Evolutionary conservation across 2,113 vertebrate species (phyloP).

Genomic region (Scopus umbretta): DNA sequence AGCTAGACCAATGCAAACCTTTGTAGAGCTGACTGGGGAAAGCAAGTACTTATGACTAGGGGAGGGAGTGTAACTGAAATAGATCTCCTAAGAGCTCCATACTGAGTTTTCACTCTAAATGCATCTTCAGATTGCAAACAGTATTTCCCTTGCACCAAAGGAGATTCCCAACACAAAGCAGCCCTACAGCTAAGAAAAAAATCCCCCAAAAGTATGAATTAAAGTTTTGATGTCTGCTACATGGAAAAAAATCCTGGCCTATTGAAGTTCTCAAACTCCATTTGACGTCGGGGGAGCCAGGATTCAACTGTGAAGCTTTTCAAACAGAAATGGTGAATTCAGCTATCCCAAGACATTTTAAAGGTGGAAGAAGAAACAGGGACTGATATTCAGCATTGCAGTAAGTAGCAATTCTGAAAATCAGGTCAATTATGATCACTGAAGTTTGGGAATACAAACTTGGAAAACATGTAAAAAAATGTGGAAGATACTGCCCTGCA

Average conservation of each 20-base stretch:
- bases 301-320: background rate
- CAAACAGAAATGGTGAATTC: background rate
- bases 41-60: background rate
- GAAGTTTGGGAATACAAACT: background rate
- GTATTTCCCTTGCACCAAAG: background rate
- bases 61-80: background rate
- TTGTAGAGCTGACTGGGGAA: rapidly evolving
- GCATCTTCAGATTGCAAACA: background rate
- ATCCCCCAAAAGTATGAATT: background rate
- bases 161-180: background rate
- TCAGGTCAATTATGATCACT: background rate
- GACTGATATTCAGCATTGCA: background rate
- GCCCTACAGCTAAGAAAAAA: background rate
- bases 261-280: background rate
- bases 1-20: background rate
- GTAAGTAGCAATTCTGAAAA: background rate
- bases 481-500: background rate
- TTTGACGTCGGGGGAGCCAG: background rate
- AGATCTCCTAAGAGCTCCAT: background rate
- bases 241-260: background rate
- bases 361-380: background rate
- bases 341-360: background rate
- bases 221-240: background rate
- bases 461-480: background rate
- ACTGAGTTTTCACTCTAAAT: background rate